Percentiles rank a stretch among this genome's conserved stretches.
Conservation (phyloP, 2,797 vertebrate genomes). For the Poeciliopsis gracilis region DNA sequence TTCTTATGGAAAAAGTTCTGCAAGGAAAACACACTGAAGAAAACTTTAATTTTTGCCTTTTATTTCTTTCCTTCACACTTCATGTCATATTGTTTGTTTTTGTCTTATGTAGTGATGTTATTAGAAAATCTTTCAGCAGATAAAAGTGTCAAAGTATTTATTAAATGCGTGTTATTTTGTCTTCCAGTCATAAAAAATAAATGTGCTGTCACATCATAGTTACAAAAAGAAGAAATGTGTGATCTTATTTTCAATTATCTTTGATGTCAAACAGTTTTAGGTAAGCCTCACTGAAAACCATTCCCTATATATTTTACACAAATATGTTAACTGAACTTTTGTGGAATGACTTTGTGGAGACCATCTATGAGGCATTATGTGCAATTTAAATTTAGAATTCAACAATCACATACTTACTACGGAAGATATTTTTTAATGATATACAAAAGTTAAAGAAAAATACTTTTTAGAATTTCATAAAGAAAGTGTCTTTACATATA, state of each 20-base stretch:
- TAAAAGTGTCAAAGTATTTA: slow-evolving; percentile 41
- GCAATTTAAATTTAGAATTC: not conserved
- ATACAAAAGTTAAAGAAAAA: not conserved
- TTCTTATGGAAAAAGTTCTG: slow-evolving; percentile 24
- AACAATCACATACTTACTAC: not conserved
- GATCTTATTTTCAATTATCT: not conserved
- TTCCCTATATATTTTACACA: not conserved
- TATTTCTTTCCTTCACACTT: slow-evolving; percentile 56
- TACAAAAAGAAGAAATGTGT: slow-evolving; percentile 19
- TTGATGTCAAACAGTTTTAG: slow-evolving; percentile 3
- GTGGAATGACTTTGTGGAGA: not conserved
- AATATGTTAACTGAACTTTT: not conserved
- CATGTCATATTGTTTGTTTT: slow-evolving; percentile 34
- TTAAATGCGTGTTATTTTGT: slow-evolving; percentile 38
- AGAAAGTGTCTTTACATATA: not conserved
- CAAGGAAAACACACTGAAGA: slow-evolving; percentile 43
- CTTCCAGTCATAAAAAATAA: slow-evolving; percentile 9
- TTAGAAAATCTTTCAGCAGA: slow-evolving; percentile 53
- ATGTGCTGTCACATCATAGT: slow-evolving; percentile 13
- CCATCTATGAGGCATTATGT: not conserved
- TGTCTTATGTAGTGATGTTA: slow-evolving; percentile 30
- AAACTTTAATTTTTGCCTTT: slow-evolving; percentile 39
- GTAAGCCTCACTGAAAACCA: not conserved
- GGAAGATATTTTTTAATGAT: not conserved
- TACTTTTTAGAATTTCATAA: not conserved